Percentiles rank a stretch among this genome's conserved stretches.
Conservation (phyloP, 2,797 vertebrate species). For the Lutra lutra region DNA sequence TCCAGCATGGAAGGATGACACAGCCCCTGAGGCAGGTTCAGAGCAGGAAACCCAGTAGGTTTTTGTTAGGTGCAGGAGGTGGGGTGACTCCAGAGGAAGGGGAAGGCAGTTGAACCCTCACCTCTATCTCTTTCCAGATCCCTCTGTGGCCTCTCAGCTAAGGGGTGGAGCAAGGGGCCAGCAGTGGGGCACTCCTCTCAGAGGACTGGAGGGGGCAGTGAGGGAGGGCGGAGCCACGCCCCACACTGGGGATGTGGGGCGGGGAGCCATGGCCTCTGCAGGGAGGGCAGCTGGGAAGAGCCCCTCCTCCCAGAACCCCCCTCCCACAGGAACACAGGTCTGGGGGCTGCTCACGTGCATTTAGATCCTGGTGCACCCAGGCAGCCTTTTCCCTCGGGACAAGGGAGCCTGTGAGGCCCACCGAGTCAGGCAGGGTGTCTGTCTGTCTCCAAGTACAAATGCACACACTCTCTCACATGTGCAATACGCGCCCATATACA, state of each 20-base stretch:
- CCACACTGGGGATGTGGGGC: neutral
- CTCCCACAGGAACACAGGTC: neutral
- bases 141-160: neutral
- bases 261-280: no score
- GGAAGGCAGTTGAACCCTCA: neutral
- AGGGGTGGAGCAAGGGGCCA: neutral
- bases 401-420: neutral
- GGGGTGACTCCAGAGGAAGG: neutral
- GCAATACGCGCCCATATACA: accelerated
- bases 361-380: neutral
- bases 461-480: no score
- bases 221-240: neutral
- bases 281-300: neutral
- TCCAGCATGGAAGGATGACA: neutral
- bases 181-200: neutral
- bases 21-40: neutral
- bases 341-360: neutral
- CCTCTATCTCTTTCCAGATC: neutral
- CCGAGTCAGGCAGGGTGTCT: neutral
- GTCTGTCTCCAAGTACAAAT: neutral
- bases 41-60: neutral
- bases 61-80: neutral
- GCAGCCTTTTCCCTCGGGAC: neutral
- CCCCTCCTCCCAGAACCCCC: neutral
- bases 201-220: neutral